Base-by-base conservation (phyloP, 2,888 invertebrate species). In the Teleiodes luculella region DNA sequence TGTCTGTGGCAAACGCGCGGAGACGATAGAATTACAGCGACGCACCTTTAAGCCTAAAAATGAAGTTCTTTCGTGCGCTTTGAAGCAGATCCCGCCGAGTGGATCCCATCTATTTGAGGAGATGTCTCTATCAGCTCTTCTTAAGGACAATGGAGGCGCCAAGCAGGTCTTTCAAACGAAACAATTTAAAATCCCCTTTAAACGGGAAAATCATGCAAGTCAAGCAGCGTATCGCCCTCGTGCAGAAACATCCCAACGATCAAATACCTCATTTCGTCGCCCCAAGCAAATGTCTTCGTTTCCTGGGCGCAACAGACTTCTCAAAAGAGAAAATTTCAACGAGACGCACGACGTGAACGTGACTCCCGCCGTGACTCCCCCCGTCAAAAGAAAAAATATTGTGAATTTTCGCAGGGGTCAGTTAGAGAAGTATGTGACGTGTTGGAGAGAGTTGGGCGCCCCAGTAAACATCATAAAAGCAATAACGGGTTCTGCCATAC, bases 1-100 rank as follows among this genome's bases (percentile, higher is more conserved):
- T 33, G 52, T 56, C 11, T 58, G 59, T 49, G 63, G 57, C 4
- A 49, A 56, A 37, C 24, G 63, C 4, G 53, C 61, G 0, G 57
- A 61, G 16, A 57, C 45, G 0, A 59, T 59, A 13, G 59, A 61
- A 1, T 1, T 57, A 31, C 2, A 46, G 11, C n/a, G 53, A 7
- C 35, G 37, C 14, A 10, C 18, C 6, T 53, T 28, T 16, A 37
- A 53, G 16, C 5, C 53, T 1, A 37, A 28, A n/a, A 46, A 37
- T n/a, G 37, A 46, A 3, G 11, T 16, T 7, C 14, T 47, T 3
- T 5, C 33, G 7, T 14, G 28, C 1, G 18, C n/a, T 4, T 6
- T 46, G 2, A 0, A 6, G 4, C 8, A 39, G 10, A 53, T 53
- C 8, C 47, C 53, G 11, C 53, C 37, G 16, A 46, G 46, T 8